Evolutionary conservation across 1,140 invertebrate genomes (phyloP), one percentile per base, ranked within the genome.

Genomic region (Colletes gigas): DNA sequence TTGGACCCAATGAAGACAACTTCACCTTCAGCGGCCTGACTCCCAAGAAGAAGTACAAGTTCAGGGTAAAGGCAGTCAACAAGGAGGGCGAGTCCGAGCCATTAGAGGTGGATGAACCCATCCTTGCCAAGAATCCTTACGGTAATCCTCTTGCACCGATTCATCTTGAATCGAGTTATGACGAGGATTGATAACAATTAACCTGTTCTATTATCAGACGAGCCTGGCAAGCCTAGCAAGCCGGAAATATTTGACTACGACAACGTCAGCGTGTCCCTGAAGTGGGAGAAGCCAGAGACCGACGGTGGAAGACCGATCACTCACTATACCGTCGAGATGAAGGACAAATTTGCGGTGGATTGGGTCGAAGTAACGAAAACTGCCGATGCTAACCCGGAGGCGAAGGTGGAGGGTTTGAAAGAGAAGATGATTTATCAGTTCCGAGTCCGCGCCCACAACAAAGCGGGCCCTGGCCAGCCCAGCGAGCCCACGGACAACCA

Each of bases 21-120:
- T 98, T 98, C 91, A 97, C 96, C 2, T 97, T 99, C 83, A 97
- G 98, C 89, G 98, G 98, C 47, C 95, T 99, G 0, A 98, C 98
- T 14, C 98, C 98, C 0, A 99, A 99, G 87, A 99, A 99, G 93
- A 98, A 98, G 88, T 99, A 99, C 93, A 99, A 99, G 93, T 99
- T 99, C 94, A 95, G 99, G 63, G 99, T 99, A 0, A 98, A 98
- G 88, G 99, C 99, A 50, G 97, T 99, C 50, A 99, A 99, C 92
- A 99, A 99, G 91, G 99, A 99, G 94, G 99, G 99, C 3, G 97
- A 98, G 94, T 99, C 98, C 0, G 98, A 99, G 87, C 98, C 99
- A 41, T 93, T 99, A 62, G 97, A 98, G 92, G 98, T 98, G 44
- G 96, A 96, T 14, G 97, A 98, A 86, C 94, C 96, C 6, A 98